These are phyloP conservation scores for Drosophila pseudotalamancana DNA, from an alignment of 2,888 invertebrate species.

Conservation along the genomic window DNA sequence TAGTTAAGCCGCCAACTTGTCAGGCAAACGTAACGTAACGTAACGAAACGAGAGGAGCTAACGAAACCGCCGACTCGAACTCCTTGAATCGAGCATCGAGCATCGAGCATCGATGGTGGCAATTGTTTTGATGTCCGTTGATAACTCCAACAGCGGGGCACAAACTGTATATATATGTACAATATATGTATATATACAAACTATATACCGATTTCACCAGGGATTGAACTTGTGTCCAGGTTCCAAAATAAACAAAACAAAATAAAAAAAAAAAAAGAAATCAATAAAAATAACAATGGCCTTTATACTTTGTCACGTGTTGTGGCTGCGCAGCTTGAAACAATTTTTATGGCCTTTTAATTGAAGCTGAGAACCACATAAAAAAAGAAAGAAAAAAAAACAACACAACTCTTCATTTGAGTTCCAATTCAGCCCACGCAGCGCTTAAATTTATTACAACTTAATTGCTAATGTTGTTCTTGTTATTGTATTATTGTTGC, in stretches of 20 bases:
- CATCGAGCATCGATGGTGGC: constrained; percentile 64
- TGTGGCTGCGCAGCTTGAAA: constrained; percentile 42
- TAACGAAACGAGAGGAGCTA: constrained; percentile 47
- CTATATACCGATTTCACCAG: constrained; percentile 43
- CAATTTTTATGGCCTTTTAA: constrained; percentile 67
- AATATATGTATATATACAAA: neutral
- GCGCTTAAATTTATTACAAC: constrained; percentile 67
- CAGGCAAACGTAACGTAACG: constrained; percentile 46
- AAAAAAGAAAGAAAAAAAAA: neutral
- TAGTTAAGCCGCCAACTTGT: constrained; percentile 66
- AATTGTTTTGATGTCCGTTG: constrained; percentile 75
- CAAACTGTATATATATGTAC: constrained; percentile 15
- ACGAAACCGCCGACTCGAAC: constrained; percentile 48
- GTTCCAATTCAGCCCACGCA: constrained; percentile 59
- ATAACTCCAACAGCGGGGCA: constrained; percentile 65
- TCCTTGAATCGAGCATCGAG: too few relatives aligned
- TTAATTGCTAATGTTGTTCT: constrained; percentile 64
- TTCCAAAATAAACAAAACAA: constrained; percentile 32
- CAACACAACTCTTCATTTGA: constrained; percentile 9
- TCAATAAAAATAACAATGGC: constrained; percentile 60
- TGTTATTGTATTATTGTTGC: too few relatives aligned
- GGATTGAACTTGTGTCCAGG: constrained; percentile 30
- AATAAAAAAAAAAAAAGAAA: constrained; percentile 15
- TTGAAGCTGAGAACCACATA: constrained; percentile 48
- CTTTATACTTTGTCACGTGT: constrained; percentile 68